A percentile compares a stretch with the other conserved stretches of the same genome.
Evolutionary conservation across 2,797 vertebrate species (phyloP).

Genomic region (Bradypodion ventrale): DNA sequence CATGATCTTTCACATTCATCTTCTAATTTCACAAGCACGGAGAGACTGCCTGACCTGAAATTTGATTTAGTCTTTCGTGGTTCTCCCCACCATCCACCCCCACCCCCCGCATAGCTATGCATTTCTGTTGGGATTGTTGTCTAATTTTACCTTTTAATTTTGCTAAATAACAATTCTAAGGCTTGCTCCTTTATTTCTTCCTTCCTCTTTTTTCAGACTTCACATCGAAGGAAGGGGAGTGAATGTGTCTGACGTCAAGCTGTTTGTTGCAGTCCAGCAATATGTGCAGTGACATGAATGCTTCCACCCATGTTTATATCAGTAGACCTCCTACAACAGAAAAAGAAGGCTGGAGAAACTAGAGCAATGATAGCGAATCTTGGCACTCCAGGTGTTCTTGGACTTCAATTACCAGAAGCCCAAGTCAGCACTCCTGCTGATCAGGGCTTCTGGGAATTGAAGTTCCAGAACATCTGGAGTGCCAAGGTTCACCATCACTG

Average conservation of each 20-base stretch:
- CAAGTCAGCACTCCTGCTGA: no score
- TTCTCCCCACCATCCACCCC: no score
- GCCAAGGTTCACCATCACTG: no score
- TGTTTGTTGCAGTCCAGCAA: not conserved
- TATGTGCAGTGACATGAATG: not conserved
- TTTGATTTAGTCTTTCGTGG: slow-evolving; percentile 13
- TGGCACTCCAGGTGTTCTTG: no score
- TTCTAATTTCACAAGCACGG: slow-evolving; percentile 29
- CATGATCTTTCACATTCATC: not conserved
- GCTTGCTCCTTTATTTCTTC: not conserved
- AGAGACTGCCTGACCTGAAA: not conserved
- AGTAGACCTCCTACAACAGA: not conserved
- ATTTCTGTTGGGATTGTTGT: not conserved
- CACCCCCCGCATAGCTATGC: slow-evolving; percentile 3
- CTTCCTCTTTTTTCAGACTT: not conserved
- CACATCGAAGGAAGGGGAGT: not conserved
- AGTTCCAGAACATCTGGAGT: no score
- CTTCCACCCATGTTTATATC: not conserved
- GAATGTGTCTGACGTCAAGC: not conserved
- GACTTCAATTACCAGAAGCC: no score
- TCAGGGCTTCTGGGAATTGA: no score
- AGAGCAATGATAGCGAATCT: no score
- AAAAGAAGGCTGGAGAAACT: not conserved
- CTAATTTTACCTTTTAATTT: slow-evolving; percentile 23
- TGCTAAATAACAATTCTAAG: not conserved